Percentiles rank a stretch among this genome's conserved stretches.
Evolutionary conservation across 2,113 vertebrate species (phyloP).

Genomic region (Suncus etruscus): DNA sequence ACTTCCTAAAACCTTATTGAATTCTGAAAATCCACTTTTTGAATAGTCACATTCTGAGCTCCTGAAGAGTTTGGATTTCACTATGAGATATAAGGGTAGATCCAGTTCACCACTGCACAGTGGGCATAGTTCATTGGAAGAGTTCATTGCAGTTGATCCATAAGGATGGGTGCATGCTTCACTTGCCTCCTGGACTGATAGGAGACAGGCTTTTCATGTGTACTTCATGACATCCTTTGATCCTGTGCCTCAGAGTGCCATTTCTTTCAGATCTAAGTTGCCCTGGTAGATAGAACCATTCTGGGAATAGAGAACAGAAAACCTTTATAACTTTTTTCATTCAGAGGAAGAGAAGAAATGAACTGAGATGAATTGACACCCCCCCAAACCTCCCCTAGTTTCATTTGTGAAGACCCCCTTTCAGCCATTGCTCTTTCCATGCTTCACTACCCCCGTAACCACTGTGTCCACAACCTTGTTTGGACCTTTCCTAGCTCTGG

Average conservation of each 20-base stretch:
- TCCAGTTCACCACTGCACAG: background rate
- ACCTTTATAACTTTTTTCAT: background rate
- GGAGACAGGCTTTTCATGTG: background rate
- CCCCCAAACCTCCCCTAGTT: background rate
- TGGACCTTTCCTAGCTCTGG: conserved; percentile 3
- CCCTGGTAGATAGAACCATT: background rate
- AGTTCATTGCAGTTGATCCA: background rate
- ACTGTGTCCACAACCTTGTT: conserved; percentile 22
- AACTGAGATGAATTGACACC: background rate
- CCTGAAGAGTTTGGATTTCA: fast-evolving
- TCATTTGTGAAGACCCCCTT: conserved; percentile 1
- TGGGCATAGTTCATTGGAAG: background rate
- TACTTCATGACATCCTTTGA: background rate
- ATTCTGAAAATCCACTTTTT: background rate
- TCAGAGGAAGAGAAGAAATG: background rate
- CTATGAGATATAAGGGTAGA: background rate
- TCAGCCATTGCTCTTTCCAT: background rate
- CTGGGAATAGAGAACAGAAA: background rate
- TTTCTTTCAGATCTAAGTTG: background rate
- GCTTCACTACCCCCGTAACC: background rate
- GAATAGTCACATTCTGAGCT: background rate
- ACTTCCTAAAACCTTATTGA: background rate
- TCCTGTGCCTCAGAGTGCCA: background rate
- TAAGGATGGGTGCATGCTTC: background rate
- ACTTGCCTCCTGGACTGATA: too few relatives aligned